Evolutionary conservation across 2,113 vertebrate genomes (phyloP).

Genomic region (Salminus brasiliensis): DNA sequence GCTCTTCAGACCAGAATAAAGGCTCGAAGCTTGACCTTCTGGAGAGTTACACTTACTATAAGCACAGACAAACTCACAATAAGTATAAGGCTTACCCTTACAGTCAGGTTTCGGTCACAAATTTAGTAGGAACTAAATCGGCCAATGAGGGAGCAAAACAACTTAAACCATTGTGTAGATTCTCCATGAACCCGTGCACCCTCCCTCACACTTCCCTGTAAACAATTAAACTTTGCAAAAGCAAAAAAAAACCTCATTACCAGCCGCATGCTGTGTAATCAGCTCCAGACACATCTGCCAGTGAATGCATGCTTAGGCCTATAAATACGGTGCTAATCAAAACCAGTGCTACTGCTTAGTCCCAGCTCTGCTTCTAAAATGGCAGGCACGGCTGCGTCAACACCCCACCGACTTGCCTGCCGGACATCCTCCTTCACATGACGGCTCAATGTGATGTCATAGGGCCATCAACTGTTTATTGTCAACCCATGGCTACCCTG

Average conservation of each 20-base stretch:
- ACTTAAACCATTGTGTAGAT: neutral
- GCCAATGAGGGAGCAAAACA: neutral
- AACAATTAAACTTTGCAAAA: conserved; percentile 55
- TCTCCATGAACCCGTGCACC: neutral
- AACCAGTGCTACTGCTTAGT: conserved; percentile 67
- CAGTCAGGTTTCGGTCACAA: too few relatives aligned
- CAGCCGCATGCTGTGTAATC: conserved; percentile 58
- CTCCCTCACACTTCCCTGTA: conserved; percentile 47
- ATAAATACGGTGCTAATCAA: conserved; percentile 71
- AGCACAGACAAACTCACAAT: neutral
- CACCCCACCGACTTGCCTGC: conserved; percentile 55
- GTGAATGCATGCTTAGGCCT: conserved; percentile 49
- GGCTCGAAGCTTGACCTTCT: neutral
- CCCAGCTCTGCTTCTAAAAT: conserved; percentile 61
- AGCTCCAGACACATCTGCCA: conserved; percentile 64
- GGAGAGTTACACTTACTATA: neutral
- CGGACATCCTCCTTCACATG: conserved; percentile 65
- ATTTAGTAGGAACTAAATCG: neutral
- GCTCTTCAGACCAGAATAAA: neutral
- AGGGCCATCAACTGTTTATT: conserved; percentile 59
- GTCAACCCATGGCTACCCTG: conserved; percentile 56
- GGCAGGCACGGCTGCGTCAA: conserved; percentile 57
- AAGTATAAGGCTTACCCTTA: too few relatives aligned
- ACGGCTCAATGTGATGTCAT: conserved; percentile 62
- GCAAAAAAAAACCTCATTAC: conserved; percentile 49